Evolutionary conservation across 2,113 vertebrate genomes (phyloP), one percentile per base, ranked within the genome.

Genomic region (Herpailurus yagouaroundi): DNA sequence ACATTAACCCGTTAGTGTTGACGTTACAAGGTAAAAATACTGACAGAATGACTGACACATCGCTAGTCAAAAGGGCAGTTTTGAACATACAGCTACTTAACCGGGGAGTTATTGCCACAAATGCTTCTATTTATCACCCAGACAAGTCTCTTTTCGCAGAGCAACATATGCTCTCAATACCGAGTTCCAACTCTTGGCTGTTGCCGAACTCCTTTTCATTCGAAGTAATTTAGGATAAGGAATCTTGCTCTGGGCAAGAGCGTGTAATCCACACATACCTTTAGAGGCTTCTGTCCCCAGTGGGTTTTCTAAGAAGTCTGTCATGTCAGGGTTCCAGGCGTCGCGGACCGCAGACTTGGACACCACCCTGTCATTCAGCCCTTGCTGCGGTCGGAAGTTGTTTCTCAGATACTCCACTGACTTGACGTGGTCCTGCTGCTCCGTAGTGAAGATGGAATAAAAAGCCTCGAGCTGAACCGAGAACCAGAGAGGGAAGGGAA

Each of bases 361-460:
- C 60, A 99, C 98, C 13, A 99, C 98, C 69, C 99, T 99, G 98
- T 99, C 99, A 95, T 99, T 99, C 95, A 99, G 98, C 0, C 7
- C 98, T 98, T 99, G 99, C 97, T 99, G 99, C 5, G 99, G 99
- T 66, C 99, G 98, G 96, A 99, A 99, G 99, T 99, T 99, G 95
- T 99, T 99, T 97, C 99, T 99, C 98, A 99, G 99, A 97, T 99
- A 99, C 94, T 99, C 99, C 98, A 99, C 99, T 0, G 99, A 99
- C 97, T 99, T 99, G 87, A 99, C 99, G 0, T 99, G 99, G 98
- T 99, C 99, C 98, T 99, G 99, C 98, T 99, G 99, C 97, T 99
- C 99, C 0, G 99, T 99, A 97, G 99, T 99, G 98, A 99, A 99
- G 98, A 99, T 99, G 50, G 99, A 99, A 98, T 99, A 99, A 98